Base-by-base conservation (phyloP, 2,888 invertebrate genomes). In the Yponomeuta evonymella region DNA sequence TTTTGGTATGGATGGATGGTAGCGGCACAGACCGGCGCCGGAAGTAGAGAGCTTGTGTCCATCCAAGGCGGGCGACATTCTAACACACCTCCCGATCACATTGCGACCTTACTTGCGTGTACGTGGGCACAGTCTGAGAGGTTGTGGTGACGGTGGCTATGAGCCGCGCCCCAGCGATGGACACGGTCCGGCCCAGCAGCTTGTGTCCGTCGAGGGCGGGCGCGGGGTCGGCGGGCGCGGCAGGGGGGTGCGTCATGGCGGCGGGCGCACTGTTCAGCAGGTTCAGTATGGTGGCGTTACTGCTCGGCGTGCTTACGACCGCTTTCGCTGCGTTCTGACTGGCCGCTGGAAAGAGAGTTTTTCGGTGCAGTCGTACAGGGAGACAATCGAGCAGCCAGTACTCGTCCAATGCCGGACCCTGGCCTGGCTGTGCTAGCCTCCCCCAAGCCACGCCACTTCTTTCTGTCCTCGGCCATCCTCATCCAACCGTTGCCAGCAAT, bases 221-320 rank as follows among this genome's bases (percentile, higher is more conserved):
- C 69, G 83, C 72, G 58, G 84, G 79, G 67, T 73, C 73, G 0
- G 71, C 72, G 72, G 82, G 78, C 51, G 85, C 76, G 30, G 90
- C 82, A 11, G 93, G 93, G 63, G 93, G 90, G 78, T 94, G 95
- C 3, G 95, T 95, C 94, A 94, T 94, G 72, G 95, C 95, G 72
- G 95, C 95, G 65, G 96, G 96, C 43, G 95, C 95, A 80, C 96
- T 96, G 83, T 96, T 96, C 73, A 96, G 85, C 71, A 96, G 86
- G 86, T 96, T 96, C 73, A 96, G 92, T 79, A 96, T 96, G 11
- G 96, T 95, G 2, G 96, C 94, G 82, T 96, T 96, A 80, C 87
- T 95, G 73, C 90, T 4, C 64, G 93, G 88, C 43, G 93, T 89
- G 74, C 90, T 93, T 36, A 90, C 91, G 15, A 84, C 86, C 3